Evolutionary conservation across 2,797 vertebrate genomes (phyloP).

Genomic region (Coranthus polyacanthus): DNA sequence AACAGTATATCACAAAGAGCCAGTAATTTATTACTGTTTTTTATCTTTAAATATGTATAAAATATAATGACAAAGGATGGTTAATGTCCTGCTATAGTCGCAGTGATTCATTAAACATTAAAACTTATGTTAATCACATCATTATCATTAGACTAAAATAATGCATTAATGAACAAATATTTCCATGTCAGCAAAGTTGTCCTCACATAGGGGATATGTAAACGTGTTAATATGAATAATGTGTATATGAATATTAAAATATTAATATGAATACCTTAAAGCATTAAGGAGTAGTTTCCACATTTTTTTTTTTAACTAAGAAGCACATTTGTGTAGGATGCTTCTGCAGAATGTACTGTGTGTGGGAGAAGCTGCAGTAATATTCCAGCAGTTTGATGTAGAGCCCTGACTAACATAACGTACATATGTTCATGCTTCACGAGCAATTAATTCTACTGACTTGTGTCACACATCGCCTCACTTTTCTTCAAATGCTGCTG

Average conservation of each 20-base stretch:
- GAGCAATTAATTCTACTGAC: no score
- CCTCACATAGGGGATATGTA: slow-evolving; percentile 7
- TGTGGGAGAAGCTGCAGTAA: no score
- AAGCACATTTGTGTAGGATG: neutral
- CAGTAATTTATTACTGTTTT: neutral
- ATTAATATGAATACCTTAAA: slow-evolving; percentile 9
- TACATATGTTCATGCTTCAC: no score
- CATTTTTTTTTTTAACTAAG: neutral
- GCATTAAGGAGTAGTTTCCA: neutral
- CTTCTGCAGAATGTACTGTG: no score
- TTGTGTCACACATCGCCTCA: no score
- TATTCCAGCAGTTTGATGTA: no score
- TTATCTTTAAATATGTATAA: neutral
- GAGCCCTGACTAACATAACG: no score
- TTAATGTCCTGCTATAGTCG: slow-evolving; percentile 1
- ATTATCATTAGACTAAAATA: slow-evolving; percentile 17
- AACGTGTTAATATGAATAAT: no score
- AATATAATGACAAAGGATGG: neutral
- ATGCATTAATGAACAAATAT: slow-evolving; percentile 20
- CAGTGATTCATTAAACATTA: slow-evolving; percentile 10
- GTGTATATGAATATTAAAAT: no score
- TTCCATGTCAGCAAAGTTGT: slow-evolving; percentile 20
- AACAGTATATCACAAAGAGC: neutral
- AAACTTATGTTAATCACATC: slow-evolving; percentile 3
- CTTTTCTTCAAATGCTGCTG: no score